Percentiles rank a stretch among this genome's conserved stretches.
Conservation (phyloP, 2,113 vertebrate genomes). For the Poeciliopsis turrubarensis region DNA sequence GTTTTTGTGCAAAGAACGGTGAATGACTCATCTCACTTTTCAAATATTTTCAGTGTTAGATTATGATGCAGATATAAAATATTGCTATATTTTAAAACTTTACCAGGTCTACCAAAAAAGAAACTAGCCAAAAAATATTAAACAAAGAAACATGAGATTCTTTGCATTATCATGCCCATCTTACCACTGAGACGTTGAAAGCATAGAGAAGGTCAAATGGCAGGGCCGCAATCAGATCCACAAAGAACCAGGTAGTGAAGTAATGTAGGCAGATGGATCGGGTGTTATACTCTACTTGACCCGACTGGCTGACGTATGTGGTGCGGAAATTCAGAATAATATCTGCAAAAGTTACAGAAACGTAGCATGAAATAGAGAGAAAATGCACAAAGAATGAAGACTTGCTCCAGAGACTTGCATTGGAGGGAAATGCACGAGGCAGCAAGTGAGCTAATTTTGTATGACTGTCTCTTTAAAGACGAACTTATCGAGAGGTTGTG, state of each 20-base stretch:
- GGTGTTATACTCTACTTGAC: slow-evolving; percentile 88
- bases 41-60: neutral
- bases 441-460: slow-evolving; percentile 13
- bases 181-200: slow-evolving; percentile 91
- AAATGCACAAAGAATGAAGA: neutral
- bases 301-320: slow-evolving; percentile 88
- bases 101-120: too few species aligned
- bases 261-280: slow-evolving; percentile 91
- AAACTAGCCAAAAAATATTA: neutral
- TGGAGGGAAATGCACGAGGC: neutral
- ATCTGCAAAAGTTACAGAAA: slow-evolving; percentile 73
- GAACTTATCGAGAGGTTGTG: slow-evolving; percentile 12
- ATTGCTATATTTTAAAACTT: too few species aligned
- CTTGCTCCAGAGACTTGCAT: neutral
- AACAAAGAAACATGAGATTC: neutral
- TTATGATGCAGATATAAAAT: too few species aligned
- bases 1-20: neutral
- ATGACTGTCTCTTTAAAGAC: neutral
- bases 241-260: slow-evolving; percentile 90
- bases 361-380: neutral
- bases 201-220: slow-evolving; percentile 92
- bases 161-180: neutral
- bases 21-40: neutral
- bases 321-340: slow-evolving; percentile 89
- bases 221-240: slow-evolving; percentile 90